These are phyloP conservation scores for Microcebus jonahi DNA, from an alignment of 2,113 vertebrate species.

Conservation along the genomic window DNA sequence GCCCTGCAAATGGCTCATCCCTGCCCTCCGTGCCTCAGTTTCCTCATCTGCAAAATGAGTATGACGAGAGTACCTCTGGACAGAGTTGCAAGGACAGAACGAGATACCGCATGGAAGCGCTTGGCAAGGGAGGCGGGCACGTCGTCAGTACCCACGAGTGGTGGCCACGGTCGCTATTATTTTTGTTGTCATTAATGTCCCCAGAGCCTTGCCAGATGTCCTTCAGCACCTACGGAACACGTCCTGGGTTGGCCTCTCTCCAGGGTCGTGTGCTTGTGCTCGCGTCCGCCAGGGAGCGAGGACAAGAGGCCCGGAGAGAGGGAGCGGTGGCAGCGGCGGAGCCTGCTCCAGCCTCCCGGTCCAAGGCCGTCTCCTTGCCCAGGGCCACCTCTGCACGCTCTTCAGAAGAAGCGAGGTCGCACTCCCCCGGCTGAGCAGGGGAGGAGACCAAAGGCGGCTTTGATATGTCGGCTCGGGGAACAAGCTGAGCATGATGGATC, in stretches of 20 bases:
- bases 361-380: not conserved
- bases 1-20: not conserved
- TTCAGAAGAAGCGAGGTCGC: not conserved
- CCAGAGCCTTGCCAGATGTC: not conserved
- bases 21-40: not conserved
- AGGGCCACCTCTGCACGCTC: not conserved
- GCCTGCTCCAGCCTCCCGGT: accelerated
- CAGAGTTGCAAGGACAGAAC: not conserved
- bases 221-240: not conserved
- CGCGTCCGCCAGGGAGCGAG: not conserved
- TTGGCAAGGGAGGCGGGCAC: accelerated
- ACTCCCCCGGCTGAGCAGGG: not conserved
- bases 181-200: accelerated
- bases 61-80: accelerated
- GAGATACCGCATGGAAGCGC: accelerated
- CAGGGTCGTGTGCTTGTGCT: accelerated
- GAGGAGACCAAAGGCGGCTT: not conserved
- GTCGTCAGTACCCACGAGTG: accelerated
- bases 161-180: accelerated
- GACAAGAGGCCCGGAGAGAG: not conserved
- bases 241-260: accelerated
- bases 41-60: not conserved
- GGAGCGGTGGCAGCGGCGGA: accelerated
- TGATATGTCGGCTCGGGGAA: not conserved
- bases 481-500: not conserved